Evolutionary conservation across 2,797 vertebrate species (phyloP).

Genomic region (Prunella strophiata): DNA sequence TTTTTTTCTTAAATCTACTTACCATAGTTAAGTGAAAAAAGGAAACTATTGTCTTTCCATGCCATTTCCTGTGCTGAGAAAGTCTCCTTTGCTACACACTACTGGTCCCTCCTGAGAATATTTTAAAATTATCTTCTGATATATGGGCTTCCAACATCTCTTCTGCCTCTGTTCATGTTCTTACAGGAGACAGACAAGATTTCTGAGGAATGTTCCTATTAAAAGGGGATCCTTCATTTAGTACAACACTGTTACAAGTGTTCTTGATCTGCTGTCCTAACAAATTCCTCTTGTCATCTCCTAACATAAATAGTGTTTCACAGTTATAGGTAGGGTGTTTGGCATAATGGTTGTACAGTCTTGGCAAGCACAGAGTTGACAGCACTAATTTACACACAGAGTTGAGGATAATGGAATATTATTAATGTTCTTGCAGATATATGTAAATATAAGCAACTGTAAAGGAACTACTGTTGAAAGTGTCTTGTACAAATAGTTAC

Average conservation of each 20-base stretch:
- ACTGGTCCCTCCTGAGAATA: not conserved
- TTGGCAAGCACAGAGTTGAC: not conserved
- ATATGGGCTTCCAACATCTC: not conserved
- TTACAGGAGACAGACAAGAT: not conserved
- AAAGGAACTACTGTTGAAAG: not conserved
- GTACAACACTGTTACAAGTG: not conserved
- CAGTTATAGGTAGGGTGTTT: not conserved
- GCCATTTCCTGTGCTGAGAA: not conserved
- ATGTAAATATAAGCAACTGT: not conserved
- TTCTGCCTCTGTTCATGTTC: not conserved
- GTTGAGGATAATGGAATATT: not conserved
- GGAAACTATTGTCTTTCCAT: not conserved
- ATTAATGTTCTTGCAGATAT: not conserved
- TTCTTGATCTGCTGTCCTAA: not conserved
- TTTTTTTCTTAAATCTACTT: not conserved
- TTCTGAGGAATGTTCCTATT: not conserved
- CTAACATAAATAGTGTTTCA: not conserved
- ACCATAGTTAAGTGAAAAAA: not conserved
- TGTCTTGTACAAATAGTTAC: not conserved
- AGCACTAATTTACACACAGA: not conserved
- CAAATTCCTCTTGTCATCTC: not conserved
- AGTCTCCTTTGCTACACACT: not conserved
- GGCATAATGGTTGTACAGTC: not conserved
- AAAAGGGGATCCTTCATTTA: not conserved
- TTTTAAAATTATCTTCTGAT: not conserved